phyloP scores from a whole-genome alignment of 2,888 invertebrate genomes.

The Siphlonurus alternatus region DNA sequence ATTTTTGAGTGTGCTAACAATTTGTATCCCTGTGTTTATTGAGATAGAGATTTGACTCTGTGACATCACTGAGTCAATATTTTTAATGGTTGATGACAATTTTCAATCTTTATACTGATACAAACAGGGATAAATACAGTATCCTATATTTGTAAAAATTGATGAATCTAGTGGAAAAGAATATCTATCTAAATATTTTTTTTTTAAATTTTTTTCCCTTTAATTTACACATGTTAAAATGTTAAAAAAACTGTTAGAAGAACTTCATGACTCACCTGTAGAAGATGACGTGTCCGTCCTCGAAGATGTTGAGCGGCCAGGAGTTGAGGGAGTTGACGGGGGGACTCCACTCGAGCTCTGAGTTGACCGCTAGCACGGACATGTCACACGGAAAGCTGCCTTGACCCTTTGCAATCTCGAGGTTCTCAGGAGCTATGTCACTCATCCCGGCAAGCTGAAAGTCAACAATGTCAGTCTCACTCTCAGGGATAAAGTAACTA shows the following conservation, averaged over 20 bases:
- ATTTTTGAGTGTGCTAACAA: too few relatives aligned
- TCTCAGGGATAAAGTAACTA: too few relatives aligned
- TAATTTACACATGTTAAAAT: not conserved
- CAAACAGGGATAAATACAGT: too few relatives aligned
- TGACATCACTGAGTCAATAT: too few relatives aligned
- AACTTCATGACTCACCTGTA: constrained; percentile 50
- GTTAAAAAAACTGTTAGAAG: too few relatives aligned
- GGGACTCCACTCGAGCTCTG: constrained; percentile 40
- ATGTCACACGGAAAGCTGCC: constrained; percentile 45
- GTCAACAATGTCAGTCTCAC: constrained; percentile 2
- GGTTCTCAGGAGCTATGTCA: constrained; percentile 39
- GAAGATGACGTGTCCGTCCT: constrained; percentile 45
- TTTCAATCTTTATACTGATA: too few relatives aligned
- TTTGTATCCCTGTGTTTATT: too few relatives aligned
- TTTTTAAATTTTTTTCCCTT: not conserved
- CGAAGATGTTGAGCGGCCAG: constrained; percentile 37
- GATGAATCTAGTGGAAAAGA: not conserved
- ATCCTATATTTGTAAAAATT: too few relatives aligned
- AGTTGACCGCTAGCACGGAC: constrained; percentile 40
- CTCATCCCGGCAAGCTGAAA: constrained; percentile 34
- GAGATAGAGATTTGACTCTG: too few relatives aligned
- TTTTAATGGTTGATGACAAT: too few relatives aligned
- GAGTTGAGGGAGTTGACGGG: constrained; percentile 33
- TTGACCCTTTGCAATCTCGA: constrained; percentile 42
- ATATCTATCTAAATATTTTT: not conserved